These are phyloP conservation scores for Tyrannus savana DNA, from an alignment of 2,113 vertebrate species.

Conservation along the genomic window DNA sequence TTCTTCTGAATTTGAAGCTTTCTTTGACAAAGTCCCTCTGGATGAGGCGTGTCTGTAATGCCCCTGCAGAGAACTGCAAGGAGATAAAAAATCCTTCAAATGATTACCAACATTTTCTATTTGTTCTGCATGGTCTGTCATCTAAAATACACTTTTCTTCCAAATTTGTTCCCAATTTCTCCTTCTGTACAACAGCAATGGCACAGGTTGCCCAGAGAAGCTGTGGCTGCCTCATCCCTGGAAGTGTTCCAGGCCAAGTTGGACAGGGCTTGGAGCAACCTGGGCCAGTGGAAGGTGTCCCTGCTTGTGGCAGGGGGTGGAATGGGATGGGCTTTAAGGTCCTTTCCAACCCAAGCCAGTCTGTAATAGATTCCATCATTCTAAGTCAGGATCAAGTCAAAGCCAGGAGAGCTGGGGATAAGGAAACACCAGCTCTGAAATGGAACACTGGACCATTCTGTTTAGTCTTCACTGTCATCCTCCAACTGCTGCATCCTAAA, in stretches of 20 bases:
- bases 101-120: not conserved
- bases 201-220: not conserved
- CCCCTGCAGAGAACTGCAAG: not conserved
- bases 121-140: not conserved
- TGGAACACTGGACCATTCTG: not conserved
- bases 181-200: not conserved
- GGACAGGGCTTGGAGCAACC: accelerated
- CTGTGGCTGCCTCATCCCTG: not conserved
- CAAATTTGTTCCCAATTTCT: not conserved
- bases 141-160: not conserved
- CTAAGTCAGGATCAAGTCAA: not conserved
- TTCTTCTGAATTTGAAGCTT: not conserved
- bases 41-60: not conserved
- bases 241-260: not conserved
- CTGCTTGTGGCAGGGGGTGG: not conserved
- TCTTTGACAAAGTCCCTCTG: not conserved
- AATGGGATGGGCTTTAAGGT: not conserved
- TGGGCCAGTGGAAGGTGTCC: not conserved
- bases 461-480: not conserved
- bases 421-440: not conserved
- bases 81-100: not conserved
- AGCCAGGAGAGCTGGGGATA: not conserved
- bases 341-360: not conserved
- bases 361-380: not conserved
- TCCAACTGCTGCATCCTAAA: not conserved